Percentiles rank a stretch among this genome's conserved stretches.
Evolutionary conservation across 2,888 invertebrate species (phyloP).

Genomic region (Nomada fabriciana): DNA sequence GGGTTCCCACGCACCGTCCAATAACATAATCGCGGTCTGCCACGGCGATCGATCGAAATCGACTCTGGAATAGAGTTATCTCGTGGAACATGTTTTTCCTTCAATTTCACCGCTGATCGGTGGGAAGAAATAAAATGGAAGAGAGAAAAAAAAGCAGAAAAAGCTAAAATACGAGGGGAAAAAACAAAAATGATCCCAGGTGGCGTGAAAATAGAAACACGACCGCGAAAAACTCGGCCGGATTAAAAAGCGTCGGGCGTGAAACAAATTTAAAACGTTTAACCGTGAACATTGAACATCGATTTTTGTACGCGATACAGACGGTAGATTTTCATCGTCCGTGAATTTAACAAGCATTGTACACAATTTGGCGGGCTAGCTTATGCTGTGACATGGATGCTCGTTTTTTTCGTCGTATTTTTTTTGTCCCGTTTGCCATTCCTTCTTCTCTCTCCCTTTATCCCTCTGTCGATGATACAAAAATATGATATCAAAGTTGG

Average conservation of each 20-base stretch:
- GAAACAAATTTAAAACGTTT: constrained; percentile 64
- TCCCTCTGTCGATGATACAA: not conserved
- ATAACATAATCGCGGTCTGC: constrained; percentile 56
- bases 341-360: constrained; percentile 52
- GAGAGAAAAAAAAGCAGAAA: not conserved
- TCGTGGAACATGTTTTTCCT: constrained; percentile 40
- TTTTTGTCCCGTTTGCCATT: not conserved
- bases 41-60: constrained; percentile 57
- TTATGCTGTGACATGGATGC: constrained; percentile 39
- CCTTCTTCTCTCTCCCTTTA: too few relatives aligned
- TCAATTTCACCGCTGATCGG: constrained; percentile 28
- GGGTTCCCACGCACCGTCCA: constrained; percentile 72
- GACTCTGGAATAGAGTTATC: constrained; percentile 19
- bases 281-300: constrained; percentile 61
- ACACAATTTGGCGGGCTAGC: constrained; percentile 51
- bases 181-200: constrained; percentile 42
- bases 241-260: constrained; percentile 60
- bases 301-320: constrained; percentile 59
- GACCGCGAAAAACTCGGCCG: constrained; percentile 53
- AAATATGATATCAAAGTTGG: not conserved
- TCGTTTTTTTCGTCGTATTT: constrained; percentile 28
- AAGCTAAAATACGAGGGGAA: constrained; percentile 5
- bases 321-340: constrained; percentile 55
- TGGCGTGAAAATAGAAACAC: constrained; percentile 60
- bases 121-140: constrained; percentile 11